Base-by-base conservation (phyloP, 1,140 invertebrate genomes). In the Pseudoatta argentina region DNA sequence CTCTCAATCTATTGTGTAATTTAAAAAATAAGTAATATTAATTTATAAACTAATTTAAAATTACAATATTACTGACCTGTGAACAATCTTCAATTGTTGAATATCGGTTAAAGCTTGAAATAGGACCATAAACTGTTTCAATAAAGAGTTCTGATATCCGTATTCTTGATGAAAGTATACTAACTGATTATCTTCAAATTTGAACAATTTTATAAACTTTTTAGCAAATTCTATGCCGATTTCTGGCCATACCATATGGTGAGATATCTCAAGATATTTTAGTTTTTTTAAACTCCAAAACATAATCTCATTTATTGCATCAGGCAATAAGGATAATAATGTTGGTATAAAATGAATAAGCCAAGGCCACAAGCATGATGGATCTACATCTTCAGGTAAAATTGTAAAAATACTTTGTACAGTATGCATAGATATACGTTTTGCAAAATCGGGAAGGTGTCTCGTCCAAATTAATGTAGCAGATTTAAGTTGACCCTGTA, bases 381-480 rank as follows among this genome's bases (percentile, higher is more conserved):
- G 87, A n/a, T 76, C 55, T 27, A 86, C 73, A 0, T 91, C 81
- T 39, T 93, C 88, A 0, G 93, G 87, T 57, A 95, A 87, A 8
- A 78, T 82, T 18, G 86, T 24, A 59, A 94, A 86, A 66, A 94
- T 91, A 24, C 86, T 78, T 75, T 76, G 71, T 10, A 94, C 85
- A 44, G 48, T 86, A 39, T 91, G 76, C 14, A 53, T 63, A 8
- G 88, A 83, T 44, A 94, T 27, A 30, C 86, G 7, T 51, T 90
- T 81, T 0, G 76, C 66, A 27, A 94, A 87, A 24, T 87, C 83
- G n/a, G 90, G 75, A 21, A 91, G 87, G 79, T 93, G 91, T 55
- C 93, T 90, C 0, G 85, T 91, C 94, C 94, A 95, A 86, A 95
- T 94, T 8, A 94, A 87, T 61, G 91, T 86, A n/a, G 94, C 94